phyloP scores from a whole-genome alignment of 2,888 invertebrate species.

The Drosophila paranaensis region DNA sequence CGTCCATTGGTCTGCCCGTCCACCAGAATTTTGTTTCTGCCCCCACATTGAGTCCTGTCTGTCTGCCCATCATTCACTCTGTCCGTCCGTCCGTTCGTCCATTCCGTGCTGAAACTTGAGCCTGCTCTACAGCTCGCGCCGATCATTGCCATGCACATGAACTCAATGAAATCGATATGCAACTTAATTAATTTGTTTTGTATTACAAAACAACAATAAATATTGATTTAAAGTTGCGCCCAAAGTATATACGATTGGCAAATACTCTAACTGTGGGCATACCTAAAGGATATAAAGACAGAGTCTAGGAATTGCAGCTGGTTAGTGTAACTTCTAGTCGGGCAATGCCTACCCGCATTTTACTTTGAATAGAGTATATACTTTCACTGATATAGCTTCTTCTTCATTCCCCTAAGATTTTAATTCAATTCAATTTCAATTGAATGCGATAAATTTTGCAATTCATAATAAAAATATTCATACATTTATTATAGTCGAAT shows the following conservation, averaged over 20 bases:
- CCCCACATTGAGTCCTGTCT: not conserved
- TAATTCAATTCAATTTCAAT: not conserved
- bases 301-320: not conserved
- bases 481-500: not conserved
- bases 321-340: not conserved
- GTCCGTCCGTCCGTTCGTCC: not conserved
- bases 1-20: not conserved
- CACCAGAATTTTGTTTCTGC: not conserved
- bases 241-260: not conserved
- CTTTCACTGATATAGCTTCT: not conserved
- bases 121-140: not conserved
- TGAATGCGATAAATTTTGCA: not conserved
- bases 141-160: not conserved
- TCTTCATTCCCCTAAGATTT: not conserved
- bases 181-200: conserved; percentile 1
- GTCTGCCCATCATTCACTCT: not conserved
- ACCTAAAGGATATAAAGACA: not conserved
- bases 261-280: not conserved
- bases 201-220: not conserved
- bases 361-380: not conserved
- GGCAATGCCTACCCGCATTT: not conserved
- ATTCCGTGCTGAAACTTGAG: not conserved
- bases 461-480: not conserved
- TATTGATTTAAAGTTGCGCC: not conserved
- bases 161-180: not conserved